Percentiles rank a stretch among this genome's conserved stretches.
Evolutionary conservation across 2,113 vertebrate species (phyloP).

Genomic region (Vulpes lagopus): DNA sequence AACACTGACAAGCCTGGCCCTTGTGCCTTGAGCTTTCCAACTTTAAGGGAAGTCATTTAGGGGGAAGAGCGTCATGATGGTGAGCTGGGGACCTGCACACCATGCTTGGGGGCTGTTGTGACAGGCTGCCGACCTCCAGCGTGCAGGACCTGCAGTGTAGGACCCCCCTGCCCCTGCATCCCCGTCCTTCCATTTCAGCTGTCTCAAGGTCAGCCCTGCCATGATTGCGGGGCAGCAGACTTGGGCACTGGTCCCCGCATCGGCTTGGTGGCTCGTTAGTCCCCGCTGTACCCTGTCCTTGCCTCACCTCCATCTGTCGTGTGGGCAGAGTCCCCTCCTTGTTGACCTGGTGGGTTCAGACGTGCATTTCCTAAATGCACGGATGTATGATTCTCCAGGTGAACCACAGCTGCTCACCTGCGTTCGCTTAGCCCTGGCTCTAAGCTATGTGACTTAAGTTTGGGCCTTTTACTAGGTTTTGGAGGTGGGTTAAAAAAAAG

Average conservation of each 20-base stretch:
- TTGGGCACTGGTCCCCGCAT: fast-evolving
- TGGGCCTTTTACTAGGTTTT: neutral
- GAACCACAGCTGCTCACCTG: neutral
- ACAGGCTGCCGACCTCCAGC: fast-evolving
- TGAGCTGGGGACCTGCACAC: neutral
- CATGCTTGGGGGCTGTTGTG: fast-evolving
- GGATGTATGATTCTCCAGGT: neutral
- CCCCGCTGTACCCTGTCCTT: fast-evolving
- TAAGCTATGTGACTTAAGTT: neutral
- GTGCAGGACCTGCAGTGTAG: neutral
- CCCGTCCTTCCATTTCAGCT: no score
- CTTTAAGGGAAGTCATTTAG: neutral
- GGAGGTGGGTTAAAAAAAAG: neutral
- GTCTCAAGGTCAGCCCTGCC: neutral
- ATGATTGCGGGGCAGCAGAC: fast-evolving
- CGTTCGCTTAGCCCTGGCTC: neutral
- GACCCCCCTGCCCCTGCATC: no score
- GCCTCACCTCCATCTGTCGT: neutral
- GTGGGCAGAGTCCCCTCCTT: no score
- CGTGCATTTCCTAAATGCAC: neutral
- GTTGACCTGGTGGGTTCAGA: neutral
- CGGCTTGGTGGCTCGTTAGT: fast-evolving
- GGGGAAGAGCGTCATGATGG: neutral
- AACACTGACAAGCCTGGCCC: neutral
- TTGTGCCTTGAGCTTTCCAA: neutral